Evolutionary conservation across 2,888 invertebrate species (phyloP), one percentile per base, ranked within the genome.

Genomic region (Acleris cristana): DNA sequence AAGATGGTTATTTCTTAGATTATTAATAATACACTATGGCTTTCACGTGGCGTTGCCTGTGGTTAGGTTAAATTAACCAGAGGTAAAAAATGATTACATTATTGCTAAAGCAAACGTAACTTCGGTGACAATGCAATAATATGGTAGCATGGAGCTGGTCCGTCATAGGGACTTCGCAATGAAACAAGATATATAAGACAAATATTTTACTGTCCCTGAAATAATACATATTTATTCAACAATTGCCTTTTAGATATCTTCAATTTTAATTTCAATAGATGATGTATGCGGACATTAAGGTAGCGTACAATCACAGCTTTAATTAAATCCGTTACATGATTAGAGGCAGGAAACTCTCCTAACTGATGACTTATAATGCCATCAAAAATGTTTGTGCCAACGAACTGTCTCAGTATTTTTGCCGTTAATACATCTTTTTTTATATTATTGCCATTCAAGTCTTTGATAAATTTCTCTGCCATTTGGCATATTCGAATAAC

Each of bases 281-380:
- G 45, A n/a, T 57, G 57, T 23, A 57, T 48, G 10, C 57, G 19
- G 26, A 45, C 21, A 26, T 57, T 57, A 10, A 56, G 34, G 16
- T 56, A 53, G 16, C 23, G 21, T 26, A 23, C 23, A 14, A 53
- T 53, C 12, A 54, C 30, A 10, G 55, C 34, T 55, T 55, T 55
- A 1, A 55, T 55, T 26, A 55, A 55, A 55, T 55, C 55, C 1
- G 55, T 55, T 12, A 55, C 34, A 40, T 55, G 55, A 34, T 55
- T 55, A 19, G 55, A 55, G 18, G 55, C 10, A 4, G 55, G 21
- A 14, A 19, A 55, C n/a, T 55, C 30, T 4, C 21, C 21, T 40
- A 55, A n/a, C 18, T 55, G 34, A 40, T 55, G 55, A 10, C 19
- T 10, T 3, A 6, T 3, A 14, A 56, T 57, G 12, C 14, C 12